Evolutionary conservation across 1,140 invertebrate species (phyloP), one percentile per base, ranked within the genome.

Genomic region (Aleiodes sp.): DNA sequence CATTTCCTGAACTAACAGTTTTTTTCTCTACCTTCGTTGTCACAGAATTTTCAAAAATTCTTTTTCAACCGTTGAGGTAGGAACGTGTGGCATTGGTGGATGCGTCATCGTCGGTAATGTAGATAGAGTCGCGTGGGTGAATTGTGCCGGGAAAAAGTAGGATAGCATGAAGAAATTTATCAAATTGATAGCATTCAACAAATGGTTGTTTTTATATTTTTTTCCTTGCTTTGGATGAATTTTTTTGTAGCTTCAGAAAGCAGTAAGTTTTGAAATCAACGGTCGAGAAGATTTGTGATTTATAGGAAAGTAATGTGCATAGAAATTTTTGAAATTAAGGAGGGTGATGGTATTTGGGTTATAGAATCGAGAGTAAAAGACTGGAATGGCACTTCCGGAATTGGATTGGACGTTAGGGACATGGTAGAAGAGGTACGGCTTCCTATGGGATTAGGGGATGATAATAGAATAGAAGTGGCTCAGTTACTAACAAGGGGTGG

Each of bases 381-480:
- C 26, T 12, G n/a, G 35, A 21, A 21, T 37, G 31, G 60, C 33
- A 62, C 26, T 62, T 62, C 60, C 60, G 60, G 60, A 19, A 39
- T 21, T 16, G n/a, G 33, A 39, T 62, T 62, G 60, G 60, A 62
- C 60, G 33, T 33, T 62, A 24, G 60, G 60, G 60, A 39, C 60
- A 24, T 33, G 31, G 60, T 24, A 39, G 31, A 62, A 62, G 60
- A 62, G 31, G 31, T 39, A 24, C 33, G 60, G 31, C 16, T 62
- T 62, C 60, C 60, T 62, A 62, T 39, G 3, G 33, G 16, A 62
- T 39, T 33, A 62, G 60, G 60, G 21, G 33, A 62, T 21, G 35
- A 62, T 12, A 19, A 39, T 1, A 16, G 16, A 33, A 3, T 35
- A 29, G 59, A 61, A 29, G 29, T 33, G 16, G 7, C 14, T n/a